Evolutionary conservation across 2,797 vertebrate genomes (phyloP), one percentile per base, ranked within the genome.

Genomic region (Hippocampus kuda): DNA sequence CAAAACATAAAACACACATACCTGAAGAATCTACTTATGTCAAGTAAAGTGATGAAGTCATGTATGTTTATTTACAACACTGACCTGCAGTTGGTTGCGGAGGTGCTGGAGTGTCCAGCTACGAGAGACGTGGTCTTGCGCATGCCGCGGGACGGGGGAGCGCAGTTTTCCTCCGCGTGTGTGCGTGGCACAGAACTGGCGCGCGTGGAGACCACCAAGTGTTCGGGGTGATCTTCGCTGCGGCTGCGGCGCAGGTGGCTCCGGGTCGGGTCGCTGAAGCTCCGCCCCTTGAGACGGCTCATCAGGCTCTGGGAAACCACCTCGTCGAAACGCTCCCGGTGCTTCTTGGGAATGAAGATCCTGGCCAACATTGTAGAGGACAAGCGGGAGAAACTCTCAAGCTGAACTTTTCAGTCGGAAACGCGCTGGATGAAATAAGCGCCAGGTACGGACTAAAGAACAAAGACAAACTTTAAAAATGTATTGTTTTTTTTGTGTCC

Each of bases 281-380:
- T 93, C 68, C 94, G 93, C 59, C 94, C 93, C 65, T 95, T 94
- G 60, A 98, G 84, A 22, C 95, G 94, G 87, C 93, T 94, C 88
- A 98, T 92, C 74, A 98, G 90, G 72, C 95, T 96, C 89, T 98
- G 95, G 0, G 94, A 96, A 65, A 98, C 96, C 79, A 98, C 94
- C 81, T 99, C 95, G 44, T 98, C 96, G 51, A 99, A 98, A 64
- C 95, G 94, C 77, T 97, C 94, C 76, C 96, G 90, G 85, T 99
- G 97, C 85, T 98, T 99, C 90, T 97, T 96, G 75, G 97, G 97
- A 89, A 99, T 98, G 89, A 99, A 99, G 83, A 99, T 98, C 92
- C 97, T 99, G 89, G 64, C 44, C 62, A 88, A 83, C 48, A 88
- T 89, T 59, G 68, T 70, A 75, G 49, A 77, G 42, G 53, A 56